Evolutionary conservation across 1,140 invertebrate genomes (phyloP).

Genomic region (Medauroidea extradentata): DNA sequence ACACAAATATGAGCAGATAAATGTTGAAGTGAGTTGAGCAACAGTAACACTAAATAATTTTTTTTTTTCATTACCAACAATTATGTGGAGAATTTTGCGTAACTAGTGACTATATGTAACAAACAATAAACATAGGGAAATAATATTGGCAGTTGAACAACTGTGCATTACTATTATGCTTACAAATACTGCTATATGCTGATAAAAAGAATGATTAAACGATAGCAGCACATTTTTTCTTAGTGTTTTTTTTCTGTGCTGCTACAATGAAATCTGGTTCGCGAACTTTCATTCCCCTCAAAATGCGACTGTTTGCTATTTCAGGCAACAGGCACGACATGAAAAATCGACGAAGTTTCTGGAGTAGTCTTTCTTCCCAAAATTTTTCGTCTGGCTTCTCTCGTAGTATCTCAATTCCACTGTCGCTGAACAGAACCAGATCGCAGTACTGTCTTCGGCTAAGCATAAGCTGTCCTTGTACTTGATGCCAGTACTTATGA

Average conservation of each 20-base stretch:
- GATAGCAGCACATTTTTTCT: too few species aligned
- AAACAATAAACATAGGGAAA: too few species aligned
- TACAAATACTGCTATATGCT: too few species aligned
- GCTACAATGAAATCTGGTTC: conserved; percentile 24
- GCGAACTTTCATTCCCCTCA: conserved; percentile 27
- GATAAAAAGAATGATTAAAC: too few species aligned
- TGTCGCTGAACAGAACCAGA: background rate
- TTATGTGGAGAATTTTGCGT: too few species aligned
- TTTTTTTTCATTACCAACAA: too few species aligned
- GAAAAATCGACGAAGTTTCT: conserved; percentile 29
- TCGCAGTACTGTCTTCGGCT: background rate
- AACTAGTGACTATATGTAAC: too few species aligned
- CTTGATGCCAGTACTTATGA: background rate
- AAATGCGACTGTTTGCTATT: conserved; percentile 32
- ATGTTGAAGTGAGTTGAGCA: too few species aligned
- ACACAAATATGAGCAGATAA: too few species aligned
- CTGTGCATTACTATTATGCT: too few species aligned
- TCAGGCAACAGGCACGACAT: conserved; percentile 32
- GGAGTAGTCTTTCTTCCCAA: conserved; percentile 22
- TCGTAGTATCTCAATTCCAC: conserved; percentile 10
- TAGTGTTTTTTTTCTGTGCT: background rate
- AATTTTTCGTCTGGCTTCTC: conserved; percentile 25
- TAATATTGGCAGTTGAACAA: too few species aligned
- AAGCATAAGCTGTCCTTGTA: background rate
- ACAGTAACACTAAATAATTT: too few species aligned